These are phyloP conservation scores for Hippocampus abdominalis DNA, from an alignment of 2,113 vertebrate species.

Conservation along the genomic window DNA sequence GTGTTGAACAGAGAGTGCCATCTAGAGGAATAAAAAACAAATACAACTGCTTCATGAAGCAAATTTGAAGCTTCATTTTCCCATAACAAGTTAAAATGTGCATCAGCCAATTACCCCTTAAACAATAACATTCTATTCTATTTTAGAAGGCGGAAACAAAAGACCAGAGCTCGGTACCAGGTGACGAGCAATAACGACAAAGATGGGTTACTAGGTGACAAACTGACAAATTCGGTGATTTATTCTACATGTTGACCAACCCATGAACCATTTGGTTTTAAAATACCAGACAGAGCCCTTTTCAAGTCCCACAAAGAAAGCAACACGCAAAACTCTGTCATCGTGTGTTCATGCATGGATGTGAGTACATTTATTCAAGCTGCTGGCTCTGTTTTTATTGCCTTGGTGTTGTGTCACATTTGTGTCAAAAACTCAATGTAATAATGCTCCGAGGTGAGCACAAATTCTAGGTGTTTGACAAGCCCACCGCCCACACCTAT, in stretches of 20 bases:
- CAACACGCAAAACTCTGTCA: slow-evolving; percentile 11
- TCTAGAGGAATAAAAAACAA: no score
- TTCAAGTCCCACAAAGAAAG: neutral
- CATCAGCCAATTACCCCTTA: neutral
- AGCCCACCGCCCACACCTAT: slow-evolving; percentile 15
- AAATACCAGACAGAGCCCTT: neutral
- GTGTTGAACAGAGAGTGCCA: no score
- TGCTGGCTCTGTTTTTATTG: slow-evolving; percentile 57
- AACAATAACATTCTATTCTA: neutral
- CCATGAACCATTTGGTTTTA: neutral
- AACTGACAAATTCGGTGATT: neutral
- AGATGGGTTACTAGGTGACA: neutral
- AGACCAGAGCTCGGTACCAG: neutral
- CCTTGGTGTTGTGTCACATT: slow-evolving; percentile 28
- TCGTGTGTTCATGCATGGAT: slow-evolving; percentile 23
- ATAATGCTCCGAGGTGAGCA: slow-evolving; percentile 38
- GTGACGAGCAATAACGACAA: neutral
- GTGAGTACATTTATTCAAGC: slow-evolving; percentile 50
- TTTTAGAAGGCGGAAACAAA: neutral
- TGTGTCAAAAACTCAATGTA: slow-evolving; percentile 41
- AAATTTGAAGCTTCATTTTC: no score
- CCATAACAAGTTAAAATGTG: no score
- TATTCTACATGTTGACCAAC: neutral
- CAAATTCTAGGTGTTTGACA: slow-evolving; percentile 29
- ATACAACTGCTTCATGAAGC: no score